Base-by-base conservation (phyloP, 1,140 invertebrate genomes). In the Drosophila nebulosa region DNA sequence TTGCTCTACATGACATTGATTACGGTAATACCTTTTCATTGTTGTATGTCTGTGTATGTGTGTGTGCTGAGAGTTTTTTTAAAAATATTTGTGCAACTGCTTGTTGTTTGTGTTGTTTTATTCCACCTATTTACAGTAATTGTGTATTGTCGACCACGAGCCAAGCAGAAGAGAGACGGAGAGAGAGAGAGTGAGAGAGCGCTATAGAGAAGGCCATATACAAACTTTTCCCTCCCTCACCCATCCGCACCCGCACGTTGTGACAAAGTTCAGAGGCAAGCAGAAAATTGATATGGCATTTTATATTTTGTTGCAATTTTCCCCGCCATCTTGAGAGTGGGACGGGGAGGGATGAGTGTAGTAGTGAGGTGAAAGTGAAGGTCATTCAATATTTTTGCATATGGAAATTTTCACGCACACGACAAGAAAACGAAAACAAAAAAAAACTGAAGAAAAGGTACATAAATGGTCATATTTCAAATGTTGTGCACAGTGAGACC, bases 91-190 rank as follows among this genome's bases (percentile, higher is more conserved):
- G 81, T 88, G 81, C 81, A 86, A 86, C 78, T 86, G 78, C 72
- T 64, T 66, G 72, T 70, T 85, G 80, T 76, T 69, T 74, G 71
- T 62, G 46, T 35, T 62, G 71, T 77, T 67, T 78, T 74, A 73
- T 86, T 85, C 77, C 72, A 86, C 81, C 83, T 86, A 86, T 86
- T 86, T 86, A 86, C 81, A 81, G 83, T 86, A 86, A 86, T 78
- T 86, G 80, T 85, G 56, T 86, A 77, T 81, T 78, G 66, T 77
- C 53, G 81, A 78, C 75, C 75, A 78, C 68, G 67, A 74, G 67
- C 59, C 27, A 56, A 18, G 39, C 39, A 10, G 6, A 18, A 16
- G 4, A 39, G 36, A 39, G 14, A 16, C 6, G 7, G 12, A 42
- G 64, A 56, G 73, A 55, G 27, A 22, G 30, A 69, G 57, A 55